phyloP scores from a whole-genome alignment of 2,113 vertebrate species.

The Cyprinodon variegatus region DNA sequence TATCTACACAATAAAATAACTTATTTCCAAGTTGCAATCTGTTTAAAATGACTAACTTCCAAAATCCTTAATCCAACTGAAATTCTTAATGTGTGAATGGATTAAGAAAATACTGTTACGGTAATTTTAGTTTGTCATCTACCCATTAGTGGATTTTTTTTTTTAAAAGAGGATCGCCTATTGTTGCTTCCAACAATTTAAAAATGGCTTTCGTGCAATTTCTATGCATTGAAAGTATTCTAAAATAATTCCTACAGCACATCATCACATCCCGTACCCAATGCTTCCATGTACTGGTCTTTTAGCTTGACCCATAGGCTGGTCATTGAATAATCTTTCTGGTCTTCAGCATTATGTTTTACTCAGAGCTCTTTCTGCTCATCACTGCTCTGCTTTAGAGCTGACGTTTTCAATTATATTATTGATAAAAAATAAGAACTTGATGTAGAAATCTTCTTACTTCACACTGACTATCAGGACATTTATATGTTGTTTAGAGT shows the following conservation, averaged over 20 bases:
- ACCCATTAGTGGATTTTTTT: background rate
- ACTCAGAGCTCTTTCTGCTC: too few relatives aligned
- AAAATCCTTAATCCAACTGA: background rate
- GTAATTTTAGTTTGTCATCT: background rate
- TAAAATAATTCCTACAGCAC: too few relatives aligned
- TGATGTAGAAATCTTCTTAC: background rate
- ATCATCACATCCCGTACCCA: background rate
- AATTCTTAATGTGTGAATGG: background rate
- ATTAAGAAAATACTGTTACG: background rate
- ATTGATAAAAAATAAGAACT: background rate
- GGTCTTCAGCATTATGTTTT: too few relatives aligned
- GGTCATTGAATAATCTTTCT: too few relatives aligned
- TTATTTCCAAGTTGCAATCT: background rate
- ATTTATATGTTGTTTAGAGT: background rate
- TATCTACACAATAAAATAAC: background rate
- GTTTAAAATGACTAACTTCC: background rate
- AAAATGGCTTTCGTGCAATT: background rate
- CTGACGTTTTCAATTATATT: too few relatives aligned
- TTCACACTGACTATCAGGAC: background rate
- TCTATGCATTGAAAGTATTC: too few relatives aligned
- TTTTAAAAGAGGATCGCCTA: background rate
- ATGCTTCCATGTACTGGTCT: background rate
- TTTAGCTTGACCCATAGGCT: background rate
- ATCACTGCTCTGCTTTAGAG: too few relatives aligned
- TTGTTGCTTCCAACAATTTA: background rate